Conservation (phyloP, 2,797 vertebrate genomes). For the Eurystomus glaucurus region DNA sequence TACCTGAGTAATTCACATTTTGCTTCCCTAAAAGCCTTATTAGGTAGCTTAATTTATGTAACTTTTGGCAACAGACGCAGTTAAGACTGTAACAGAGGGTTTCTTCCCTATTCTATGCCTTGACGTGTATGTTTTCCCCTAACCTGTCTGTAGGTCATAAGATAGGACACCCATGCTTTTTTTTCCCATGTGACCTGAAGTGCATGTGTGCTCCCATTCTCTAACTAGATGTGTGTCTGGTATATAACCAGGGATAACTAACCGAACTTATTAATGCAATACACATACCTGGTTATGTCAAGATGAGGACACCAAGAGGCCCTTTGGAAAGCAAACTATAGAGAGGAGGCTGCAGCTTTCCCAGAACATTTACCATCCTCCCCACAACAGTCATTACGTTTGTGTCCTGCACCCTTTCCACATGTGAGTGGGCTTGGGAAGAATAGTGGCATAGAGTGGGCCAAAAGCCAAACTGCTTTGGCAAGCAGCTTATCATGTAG, state of each 20-base stretch:
- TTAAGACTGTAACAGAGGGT: background rate
- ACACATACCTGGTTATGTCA: background rate
- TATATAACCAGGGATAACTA: background rate
- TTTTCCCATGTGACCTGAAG: background rate
- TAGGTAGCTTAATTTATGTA: background rate
- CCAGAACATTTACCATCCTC: background rate
- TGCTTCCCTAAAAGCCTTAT: background rate
- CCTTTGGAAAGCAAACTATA: background rate
- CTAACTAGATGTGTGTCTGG: background rate
- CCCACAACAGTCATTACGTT: background rate
- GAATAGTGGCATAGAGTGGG: background rate
- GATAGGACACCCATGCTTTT: background rate
- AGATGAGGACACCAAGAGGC: background rate
- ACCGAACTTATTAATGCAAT: accelerated
- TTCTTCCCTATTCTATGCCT: background rate
- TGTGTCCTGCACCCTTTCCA: background rate
- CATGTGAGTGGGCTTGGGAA: background rate
- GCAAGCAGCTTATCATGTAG: background rate
- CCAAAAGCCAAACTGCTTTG: background rate
- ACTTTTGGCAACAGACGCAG: background rate
- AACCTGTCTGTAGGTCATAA: accelerated
- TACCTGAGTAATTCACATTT: background rate
- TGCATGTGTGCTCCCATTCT: background rate
- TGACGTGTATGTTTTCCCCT: background rate
- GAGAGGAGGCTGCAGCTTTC: background rate